These are phyloP conservation scores for Arnoldichthys spilopterus DNA, from an alignment of 2,797 vertebrate genomes.

Conservation along the genomic window DNA sequence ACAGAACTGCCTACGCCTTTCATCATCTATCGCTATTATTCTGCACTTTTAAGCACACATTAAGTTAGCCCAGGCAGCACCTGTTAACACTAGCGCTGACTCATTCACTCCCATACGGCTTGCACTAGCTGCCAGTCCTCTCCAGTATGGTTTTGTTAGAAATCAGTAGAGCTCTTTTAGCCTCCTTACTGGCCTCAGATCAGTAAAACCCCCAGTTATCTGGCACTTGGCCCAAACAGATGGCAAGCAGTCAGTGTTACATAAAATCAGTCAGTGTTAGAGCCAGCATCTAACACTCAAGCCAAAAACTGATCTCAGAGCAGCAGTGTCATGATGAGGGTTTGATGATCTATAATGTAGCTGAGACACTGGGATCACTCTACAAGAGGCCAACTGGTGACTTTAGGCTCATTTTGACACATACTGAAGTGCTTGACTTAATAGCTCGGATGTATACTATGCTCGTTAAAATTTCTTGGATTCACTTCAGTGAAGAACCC, in stretches of 20 bases:
- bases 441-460: slow-evolving; percentile 11
- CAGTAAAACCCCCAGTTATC: slow-evolving; percentile 40
- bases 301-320: slow-evolving; percentile 59
- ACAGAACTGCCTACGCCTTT: background rate
- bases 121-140: slow-evolving; percentile 26
- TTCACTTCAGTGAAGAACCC: slow-evolving; percentile 23
- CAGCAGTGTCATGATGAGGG: slow-evolving; percentile 42
- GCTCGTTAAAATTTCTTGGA: slow-evolving; percentile 37
- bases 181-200: slow-evolving; percentile 47
- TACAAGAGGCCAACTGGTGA: slow-evolving; percentile 30
- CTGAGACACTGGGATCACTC: slow-evolving; percentile 30
- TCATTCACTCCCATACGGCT: slow-evolving; percentile 25
- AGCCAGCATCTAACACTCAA: slow-evolving; percentile 37
- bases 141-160: slow-evolving; percentile 31
- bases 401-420: slow-evolving; percentile 19
- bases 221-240: slow-evolving; percentile 58
- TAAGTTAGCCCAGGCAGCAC: slow-evolving; percentile 2
- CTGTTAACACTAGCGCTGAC: slow-evolving; percentile 11
- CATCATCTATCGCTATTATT: background rate
- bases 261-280: slow-evolving; percentile 46
- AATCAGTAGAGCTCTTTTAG: slow-evolving; percentile 33
- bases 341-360: slow-evolving; percentile 42
- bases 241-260: slow-evolving; percentile 59
- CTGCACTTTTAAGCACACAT: background rate
- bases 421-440: slow-evolving; percentile 22